These are phyloP conservation scores for Melozone crissalis DNA, from an alignment of 2,113 vertebrate genomes.

Conservation along the genomic window DNA sequence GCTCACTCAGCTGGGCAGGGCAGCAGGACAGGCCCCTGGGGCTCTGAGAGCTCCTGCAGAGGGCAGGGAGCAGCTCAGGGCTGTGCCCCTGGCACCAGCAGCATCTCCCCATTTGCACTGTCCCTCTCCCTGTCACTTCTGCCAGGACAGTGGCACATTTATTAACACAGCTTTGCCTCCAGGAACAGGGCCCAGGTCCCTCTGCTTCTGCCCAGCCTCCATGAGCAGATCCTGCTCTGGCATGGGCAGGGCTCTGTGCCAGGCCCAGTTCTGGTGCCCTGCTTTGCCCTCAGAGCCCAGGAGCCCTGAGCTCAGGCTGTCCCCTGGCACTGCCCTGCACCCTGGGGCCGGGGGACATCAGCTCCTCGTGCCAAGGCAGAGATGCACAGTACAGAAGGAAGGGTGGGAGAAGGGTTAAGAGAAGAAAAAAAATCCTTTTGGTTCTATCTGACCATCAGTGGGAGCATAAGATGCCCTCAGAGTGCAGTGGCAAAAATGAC, in stretches of 20 bases:
- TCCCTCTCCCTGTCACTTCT: neutral
- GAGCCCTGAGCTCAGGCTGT: neutral
- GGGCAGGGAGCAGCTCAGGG: neutral
- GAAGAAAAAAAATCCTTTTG: neutral
- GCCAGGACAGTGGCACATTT: neutral
- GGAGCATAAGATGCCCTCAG: neutral
- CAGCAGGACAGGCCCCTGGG: neutral
- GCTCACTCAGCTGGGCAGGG: neutral
- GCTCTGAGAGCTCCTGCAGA: neutral
- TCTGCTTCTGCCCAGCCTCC: neutral
- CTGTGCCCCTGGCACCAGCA: neutral
- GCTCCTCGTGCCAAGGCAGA: neutral
- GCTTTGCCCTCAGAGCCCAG: neutral
- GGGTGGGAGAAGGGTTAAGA: neutral
- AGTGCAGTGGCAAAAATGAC: neutral
- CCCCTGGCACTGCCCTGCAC: neutral
- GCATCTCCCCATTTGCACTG: neutral
- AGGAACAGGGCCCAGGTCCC: neutral
- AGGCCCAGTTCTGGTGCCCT: fast-evolving
- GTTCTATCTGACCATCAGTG: neutral
- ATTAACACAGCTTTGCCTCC: neutral
- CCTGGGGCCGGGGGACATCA: neutral
- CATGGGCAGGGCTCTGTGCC: fast-evolving
- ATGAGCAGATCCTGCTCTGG: fast-evolving
- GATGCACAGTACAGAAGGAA: neutral